Evolutionary conservation across 2,888 invertebrate genomes (phyloP).

Genomic region (Lepidonotus clava): DNA sequence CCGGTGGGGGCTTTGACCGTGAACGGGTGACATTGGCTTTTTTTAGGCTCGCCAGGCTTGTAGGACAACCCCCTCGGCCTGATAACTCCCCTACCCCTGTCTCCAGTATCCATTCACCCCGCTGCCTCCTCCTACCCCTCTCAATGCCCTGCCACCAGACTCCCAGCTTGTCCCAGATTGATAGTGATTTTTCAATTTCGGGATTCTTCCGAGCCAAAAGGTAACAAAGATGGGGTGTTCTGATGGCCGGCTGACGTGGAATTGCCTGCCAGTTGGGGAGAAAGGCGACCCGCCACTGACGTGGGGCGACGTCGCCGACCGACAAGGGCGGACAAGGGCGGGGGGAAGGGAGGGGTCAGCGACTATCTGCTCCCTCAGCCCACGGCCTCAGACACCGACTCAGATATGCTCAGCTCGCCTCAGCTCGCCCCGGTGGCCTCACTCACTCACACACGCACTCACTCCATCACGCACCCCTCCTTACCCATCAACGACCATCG

Average conservation of each 20-base stretch:
- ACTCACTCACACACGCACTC: too few relatives aligned
- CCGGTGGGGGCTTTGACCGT: conserved; percentile 30
- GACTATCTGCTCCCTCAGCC: neutral
- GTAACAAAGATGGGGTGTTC: conserved; percentile 21
- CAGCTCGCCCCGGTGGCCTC: too few relatives aligned
- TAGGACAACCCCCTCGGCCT: neutral
- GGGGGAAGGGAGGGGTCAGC: neutral
- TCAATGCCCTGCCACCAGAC: neutral
- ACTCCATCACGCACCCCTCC: too few relatives aligned
- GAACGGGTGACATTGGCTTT: conserved; percentile 40
- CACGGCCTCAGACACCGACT: too few relatives aligned
- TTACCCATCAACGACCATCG: too few relatives aligned
- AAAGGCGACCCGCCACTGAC: neutral
- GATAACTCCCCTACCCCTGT: neutral
- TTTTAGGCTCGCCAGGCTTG: neutral
- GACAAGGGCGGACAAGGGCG: neutral
- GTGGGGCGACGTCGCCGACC: neutral
- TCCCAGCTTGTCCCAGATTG: conserved; percentile 12
- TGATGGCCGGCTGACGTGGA: conserved; percentile 15
- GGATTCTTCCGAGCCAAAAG: conserved; percentile 52
- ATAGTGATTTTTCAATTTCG: conserved; percentile 53
- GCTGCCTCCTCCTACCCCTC: neutral
- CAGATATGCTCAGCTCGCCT: too few relatives aligned
- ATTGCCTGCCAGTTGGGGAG: conserved; percentile 29
- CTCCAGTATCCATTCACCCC: neutral